A percentile compares a stretch with the other conserved stretches of the same genome.
Conservation (phyloP, 1,140 invertebrate species). For the Papilio polytes region DNA sequence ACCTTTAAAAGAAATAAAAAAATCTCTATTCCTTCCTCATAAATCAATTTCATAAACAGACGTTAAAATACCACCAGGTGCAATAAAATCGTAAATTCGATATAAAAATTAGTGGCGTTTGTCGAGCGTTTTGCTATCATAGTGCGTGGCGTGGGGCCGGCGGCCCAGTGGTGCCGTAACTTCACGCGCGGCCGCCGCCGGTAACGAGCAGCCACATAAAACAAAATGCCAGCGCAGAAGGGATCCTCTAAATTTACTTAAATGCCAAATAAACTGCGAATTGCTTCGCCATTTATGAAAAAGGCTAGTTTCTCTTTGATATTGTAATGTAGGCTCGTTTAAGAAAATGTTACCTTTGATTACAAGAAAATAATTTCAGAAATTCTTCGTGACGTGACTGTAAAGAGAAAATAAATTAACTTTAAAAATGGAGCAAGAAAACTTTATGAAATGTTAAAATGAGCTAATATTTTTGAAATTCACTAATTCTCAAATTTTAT, state of each 20-base stretch:
- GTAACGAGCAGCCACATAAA: slow-evolving; percentile 81
- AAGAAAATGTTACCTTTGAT: slow-evolving; percentile 10
- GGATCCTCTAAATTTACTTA: slow-evolving; percentile 75
- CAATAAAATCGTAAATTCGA: not conserved
- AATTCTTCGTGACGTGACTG: not conserved
- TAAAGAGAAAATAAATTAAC: not conserved
- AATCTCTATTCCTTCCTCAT: not conserved
- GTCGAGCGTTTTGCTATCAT: slow-evolving; percentile 27
- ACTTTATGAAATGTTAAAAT: not conserved
- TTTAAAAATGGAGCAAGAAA: not conserved
- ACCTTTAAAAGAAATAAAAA: not conserved
- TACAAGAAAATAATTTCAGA: not conserved
- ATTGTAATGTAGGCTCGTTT: slow-evolving; percentile 26
- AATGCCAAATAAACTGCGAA: slow-evolving; percentile 77
- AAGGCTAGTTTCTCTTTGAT: slow-evolving; percentile 53
- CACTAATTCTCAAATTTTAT: not conserved
- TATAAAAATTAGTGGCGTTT: slow-evolving; percentile 8
- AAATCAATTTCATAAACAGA: not conserved
- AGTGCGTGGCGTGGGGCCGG: slow-evolving; percentile 52
- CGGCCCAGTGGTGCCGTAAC: slow-evolving; percentile 75
- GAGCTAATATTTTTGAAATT: not conserved
- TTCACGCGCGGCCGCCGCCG: slow-evolving; percentile 77
- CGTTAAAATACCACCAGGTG: not conserved
- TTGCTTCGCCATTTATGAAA: slow-evolving; percentile 70
- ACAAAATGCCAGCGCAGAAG: slow-evolving; percentile 79